Base-by-base conservation (phyloP, 2,113 vertebrate genomes). In the Polypterus senegalus region DNA sequence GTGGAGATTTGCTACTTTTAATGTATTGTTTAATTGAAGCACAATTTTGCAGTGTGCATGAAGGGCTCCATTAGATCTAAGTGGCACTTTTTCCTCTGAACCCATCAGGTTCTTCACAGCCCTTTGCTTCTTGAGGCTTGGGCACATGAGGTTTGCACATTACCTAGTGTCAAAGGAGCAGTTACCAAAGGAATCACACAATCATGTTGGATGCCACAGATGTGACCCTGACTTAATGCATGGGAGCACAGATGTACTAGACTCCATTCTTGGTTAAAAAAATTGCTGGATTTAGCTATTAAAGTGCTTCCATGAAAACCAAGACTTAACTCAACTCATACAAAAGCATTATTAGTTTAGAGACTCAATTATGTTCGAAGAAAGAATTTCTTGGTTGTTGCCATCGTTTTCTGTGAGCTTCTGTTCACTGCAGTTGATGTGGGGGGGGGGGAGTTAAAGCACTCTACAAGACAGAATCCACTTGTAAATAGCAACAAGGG, bases 11-110 rank as follows among this genome's bases (percentile, higher is more conserved):
- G 54, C 10, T 55, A 63, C 64, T 64, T 63, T 65, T 64, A 63
- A 64, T 65, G 67, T 65, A 62, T 51, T 58, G 55, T 65, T 65
- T 65, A 69, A 69, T 69, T 69, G 67, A 58, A 69, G 56, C 62
- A 60, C 61, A 62, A 51, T 69, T 69, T 61, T 69, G 63, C 63
- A 63, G 67, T 65, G 61, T 69, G 61, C 67, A 62, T 65, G 63
- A 68, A 65, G 57, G 43, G 62, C 63, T 65, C 67, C 63, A 69
- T 65, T 69, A 69, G 67, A 57, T 58, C 63, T 65, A 69, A 69
- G 67, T 65, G 67, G 57, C 67, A 45, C 43, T n/a, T 57, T 57
- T 57, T 57, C 56, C 3, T 6, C 56, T 57, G 65, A 69, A 65
- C 63, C 64, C 55, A 65, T 68, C 60, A 65, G 55, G 63, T 27